These are phyloP conservation scores for Microplitis manilae DNA, from an alignment of 2,888 invertebrate species.

Conservation along the genomic window DNA sequence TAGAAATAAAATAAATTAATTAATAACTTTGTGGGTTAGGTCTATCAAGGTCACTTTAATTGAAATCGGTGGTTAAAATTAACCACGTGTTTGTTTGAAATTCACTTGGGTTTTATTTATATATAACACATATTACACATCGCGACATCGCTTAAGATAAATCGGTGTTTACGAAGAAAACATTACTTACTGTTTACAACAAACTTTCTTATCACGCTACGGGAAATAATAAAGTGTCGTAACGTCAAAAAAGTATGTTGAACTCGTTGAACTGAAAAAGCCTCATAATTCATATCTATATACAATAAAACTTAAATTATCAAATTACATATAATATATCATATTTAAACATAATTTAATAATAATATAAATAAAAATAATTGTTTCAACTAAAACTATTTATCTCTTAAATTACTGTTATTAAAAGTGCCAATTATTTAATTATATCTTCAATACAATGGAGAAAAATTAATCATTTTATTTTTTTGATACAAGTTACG, in stretches of 20 bases:
- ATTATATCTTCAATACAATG: too few relatives aligned
- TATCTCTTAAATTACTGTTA: too few relatives aligned
- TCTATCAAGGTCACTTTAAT: background rate
- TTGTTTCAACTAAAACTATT: too few relatives aligned
- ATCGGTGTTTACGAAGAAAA: conserved; percentile 31
- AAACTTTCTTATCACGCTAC: conserved; percentile 9
- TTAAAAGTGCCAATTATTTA: too few relatives aligned
- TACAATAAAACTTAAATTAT: background rate
- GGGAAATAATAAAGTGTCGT: conserved; percentile 19
- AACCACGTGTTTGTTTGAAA: background rate
- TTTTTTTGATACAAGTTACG: background rate
- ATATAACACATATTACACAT: conserved; percentile 1
- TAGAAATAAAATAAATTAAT: background rate
- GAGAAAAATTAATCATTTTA: too few relatives aligned
- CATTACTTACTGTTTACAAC: conserved; percentile 10
- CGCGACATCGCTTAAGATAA: conserved; percentile 20
- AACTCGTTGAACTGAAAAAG: background rate
- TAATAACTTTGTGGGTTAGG: background rate
- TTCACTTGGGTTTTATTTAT: background rate
- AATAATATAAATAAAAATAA: background rate
- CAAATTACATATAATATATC: too few relatives aligned
- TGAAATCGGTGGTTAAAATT: background rate
- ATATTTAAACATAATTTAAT: background rate
- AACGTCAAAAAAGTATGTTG: conserved; percentile 6
- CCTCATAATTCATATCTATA: background rate